Conservation (phyloP, 2,888 invertebrate species). For the Drosophila mulleri region DNA sequence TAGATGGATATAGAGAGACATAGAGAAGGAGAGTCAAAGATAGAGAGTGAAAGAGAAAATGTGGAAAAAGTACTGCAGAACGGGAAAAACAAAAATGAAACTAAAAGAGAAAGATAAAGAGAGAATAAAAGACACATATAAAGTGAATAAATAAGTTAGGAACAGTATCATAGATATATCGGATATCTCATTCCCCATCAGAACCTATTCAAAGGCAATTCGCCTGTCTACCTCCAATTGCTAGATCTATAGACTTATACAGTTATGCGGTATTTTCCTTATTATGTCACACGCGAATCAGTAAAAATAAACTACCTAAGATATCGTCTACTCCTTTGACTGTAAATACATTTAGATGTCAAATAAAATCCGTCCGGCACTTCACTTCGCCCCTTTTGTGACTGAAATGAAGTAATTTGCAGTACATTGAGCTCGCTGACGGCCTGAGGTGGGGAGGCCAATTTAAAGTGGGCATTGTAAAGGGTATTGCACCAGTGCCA, state of each 20-base stretch:
- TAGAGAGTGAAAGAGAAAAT: too few relatives aligned
- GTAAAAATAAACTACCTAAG: not conserved
- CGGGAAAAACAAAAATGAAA: too few relatives aligned
- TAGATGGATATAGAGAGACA: too few relatives aligned
- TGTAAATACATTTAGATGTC: not conserved
- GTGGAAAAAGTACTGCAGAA: too few relatives aligned
- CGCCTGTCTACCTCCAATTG: not conserved
- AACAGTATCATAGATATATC: not conserved
- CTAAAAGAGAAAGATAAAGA: not conserved
- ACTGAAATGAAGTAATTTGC: slow-evolving; percentile 58
- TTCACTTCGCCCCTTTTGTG: slow-evolving; percentile 19
- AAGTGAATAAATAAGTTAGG: not conserved
- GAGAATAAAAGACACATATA: not conserved
- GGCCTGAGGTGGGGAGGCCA: slow-evolving; percentile 1
- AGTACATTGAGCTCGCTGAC: slow-evolving; percentile 24
- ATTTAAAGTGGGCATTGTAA: slow-evolving; percentile 44
- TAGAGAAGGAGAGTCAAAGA: too few relatives aligned
- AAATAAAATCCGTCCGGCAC: not conserved
- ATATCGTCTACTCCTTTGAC: not conserved
- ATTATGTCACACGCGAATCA: not conserved
- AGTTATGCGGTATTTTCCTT: not conserved
- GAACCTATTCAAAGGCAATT: too few relatives aligned
- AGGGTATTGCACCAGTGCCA: slow-evolving; percentile 44
- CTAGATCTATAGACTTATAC: not conserved
- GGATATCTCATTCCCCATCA: too few relatives aligned